Evolutionary conservation across 2,888 invertebrate genomes (phyloP), one percentile per base, ranked within the genome.

Genomic region (Oscheius onirici): DNA sequence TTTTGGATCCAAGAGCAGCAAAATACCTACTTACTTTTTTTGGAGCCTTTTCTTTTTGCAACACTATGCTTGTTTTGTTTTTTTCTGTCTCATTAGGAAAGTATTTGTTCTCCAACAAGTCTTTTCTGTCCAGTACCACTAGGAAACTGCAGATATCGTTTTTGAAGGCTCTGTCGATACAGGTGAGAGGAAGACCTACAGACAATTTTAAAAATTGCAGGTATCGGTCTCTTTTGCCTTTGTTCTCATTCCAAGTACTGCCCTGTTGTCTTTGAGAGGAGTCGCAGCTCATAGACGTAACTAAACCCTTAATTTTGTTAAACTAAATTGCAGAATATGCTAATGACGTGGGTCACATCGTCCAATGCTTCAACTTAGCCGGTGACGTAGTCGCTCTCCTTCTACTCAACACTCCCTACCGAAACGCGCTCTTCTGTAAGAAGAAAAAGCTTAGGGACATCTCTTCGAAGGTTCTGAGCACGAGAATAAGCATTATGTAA

Each of bases 281-380:
- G 20, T 49, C 11, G 24, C 46, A 1, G n/a, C 24, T 2, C 2
- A 63, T 24, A 44, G 63, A 63, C 63, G 63, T 49, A 63, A 63
- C 1, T 15, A 17, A 2, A 20, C 10, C 17, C 2, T 2, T 1
- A 2, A 3, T 10, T 49, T 6, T 0, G 22, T 3, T 3, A 49
- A 34, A 3, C 10, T 49, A 10, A 10, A 24, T 61, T 46, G 0
- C 49, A 63, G 63, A 63, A 3, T 46, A 17, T 10, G 63, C 26
- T 2, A 63, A 63, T 34, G 49, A 63, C 26, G 1, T 34, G 0
- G 15, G 28, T 15, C 10, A 5, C 3, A 3, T 28, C 11, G 24
- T 63, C 13, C 63, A 63, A 20, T 34, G 26, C 1, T 20, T 63
- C n/a, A 46, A 49, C 26, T 5, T 46, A 8, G n/a, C 63, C 6